phyloP scores from a whole-genome alignment of 2,797 vertebrate species.

The Harpagifer antarcticus region DNA sequence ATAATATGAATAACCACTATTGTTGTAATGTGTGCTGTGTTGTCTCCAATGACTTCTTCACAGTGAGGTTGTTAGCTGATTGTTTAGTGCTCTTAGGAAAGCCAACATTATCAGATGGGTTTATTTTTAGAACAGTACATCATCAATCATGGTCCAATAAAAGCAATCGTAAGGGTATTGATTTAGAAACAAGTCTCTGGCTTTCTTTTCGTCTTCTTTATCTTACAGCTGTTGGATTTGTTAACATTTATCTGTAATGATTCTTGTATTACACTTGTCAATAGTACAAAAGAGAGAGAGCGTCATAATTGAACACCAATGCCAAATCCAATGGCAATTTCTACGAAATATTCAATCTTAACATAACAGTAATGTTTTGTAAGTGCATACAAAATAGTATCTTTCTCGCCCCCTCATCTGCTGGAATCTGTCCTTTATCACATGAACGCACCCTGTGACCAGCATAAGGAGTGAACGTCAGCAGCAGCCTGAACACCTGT shows the following conservation, averaged over 20 bases:
- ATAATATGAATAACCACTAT: neutral
- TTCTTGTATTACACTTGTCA: conserved; percentile 4
- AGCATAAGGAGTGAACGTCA: conserved; percentile 67
- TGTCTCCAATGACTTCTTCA: conserved; percentile 18
- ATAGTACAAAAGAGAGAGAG: neutral
- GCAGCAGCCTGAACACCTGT: conserved; percentile 71
- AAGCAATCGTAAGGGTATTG: conserved; percentile 26
- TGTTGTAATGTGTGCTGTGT: neutral
- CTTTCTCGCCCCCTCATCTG: conserved; percentile 60
- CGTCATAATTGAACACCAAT: conserved; percentile 17
- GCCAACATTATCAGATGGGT: conserved; percentile 9
- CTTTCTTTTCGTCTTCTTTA: conserved; percentile 5
- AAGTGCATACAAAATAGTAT: conserved; percentile 47
- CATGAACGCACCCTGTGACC: conserved; percentile 41
- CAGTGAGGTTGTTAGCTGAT: conserved; percentile 5
- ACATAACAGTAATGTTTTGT: conserved; percentile 28
- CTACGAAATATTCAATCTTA: conserved; percentile 25
- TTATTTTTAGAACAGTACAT: conserved; percentile 8
- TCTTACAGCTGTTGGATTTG: conserved; percentile 26
- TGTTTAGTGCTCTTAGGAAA: conserved; percentile 11
- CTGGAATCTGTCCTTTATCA: conserved; percentile 62
- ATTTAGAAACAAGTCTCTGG: conserved; percentile 17
- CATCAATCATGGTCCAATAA: conserved; percentile 35
- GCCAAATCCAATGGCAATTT: conserved; percentile 18
- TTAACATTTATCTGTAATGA: conserved; percentile 18